These are phyloP conservation scores for Rotaria socialis DNA, from an alignment of 2,888 invertebrate genomes.

Conservation along the genomic window DNA sequence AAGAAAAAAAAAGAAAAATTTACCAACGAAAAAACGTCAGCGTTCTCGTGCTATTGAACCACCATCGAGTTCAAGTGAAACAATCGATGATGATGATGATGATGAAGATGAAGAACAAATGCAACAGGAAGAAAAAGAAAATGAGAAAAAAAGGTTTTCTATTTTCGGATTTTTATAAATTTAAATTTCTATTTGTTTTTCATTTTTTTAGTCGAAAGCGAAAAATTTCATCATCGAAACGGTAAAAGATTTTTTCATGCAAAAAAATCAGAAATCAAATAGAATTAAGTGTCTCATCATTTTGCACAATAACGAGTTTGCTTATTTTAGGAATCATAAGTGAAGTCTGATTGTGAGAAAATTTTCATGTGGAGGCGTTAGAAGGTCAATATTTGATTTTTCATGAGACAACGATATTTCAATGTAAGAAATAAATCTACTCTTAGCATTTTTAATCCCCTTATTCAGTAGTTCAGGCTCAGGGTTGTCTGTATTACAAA, in stretches of 20 bases:
- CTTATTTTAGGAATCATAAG: too few species aligned
- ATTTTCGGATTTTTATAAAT: not conserved
- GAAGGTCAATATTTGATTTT: too few species aligned
- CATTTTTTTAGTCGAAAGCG: conserved; percentile 22
- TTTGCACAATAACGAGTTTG: too few species aligned
- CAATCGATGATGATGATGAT: conserved; percentile 11
- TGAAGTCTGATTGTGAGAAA: too few species aligned
- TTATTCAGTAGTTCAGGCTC: too few species aligned
- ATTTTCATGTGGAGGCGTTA: too few species aligned
- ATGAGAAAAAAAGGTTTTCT: conserved; percentile 7
- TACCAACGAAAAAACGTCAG: not conserved
- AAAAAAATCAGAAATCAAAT: too few species aligned
- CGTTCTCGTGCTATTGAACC: not conserved
- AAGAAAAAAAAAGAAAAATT: not conserved
- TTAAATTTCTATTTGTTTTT: not conserved
- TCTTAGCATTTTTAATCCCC: too few species aligned
- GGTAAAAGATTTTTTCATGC: not conserved
- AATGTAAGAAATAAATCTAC: too few species aligned
- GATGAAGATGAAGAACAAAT: not conserved
- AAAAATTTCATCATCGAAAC: not conserved
- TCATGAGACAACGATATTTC: too few species aligned
- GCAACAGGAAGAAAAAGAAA: conserved; percentile 27
- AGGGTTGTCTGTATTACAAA: too few species aligned
- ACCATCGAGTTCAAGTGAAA: conserved; percentile 26
- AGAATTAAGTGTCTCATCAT: too few species aligned